These are phyloP conservation scores for Cryptophagus acutangulus DNA, from an alignment of 2,888 invertebrate species.

Conservation along the genomic window DNA sequence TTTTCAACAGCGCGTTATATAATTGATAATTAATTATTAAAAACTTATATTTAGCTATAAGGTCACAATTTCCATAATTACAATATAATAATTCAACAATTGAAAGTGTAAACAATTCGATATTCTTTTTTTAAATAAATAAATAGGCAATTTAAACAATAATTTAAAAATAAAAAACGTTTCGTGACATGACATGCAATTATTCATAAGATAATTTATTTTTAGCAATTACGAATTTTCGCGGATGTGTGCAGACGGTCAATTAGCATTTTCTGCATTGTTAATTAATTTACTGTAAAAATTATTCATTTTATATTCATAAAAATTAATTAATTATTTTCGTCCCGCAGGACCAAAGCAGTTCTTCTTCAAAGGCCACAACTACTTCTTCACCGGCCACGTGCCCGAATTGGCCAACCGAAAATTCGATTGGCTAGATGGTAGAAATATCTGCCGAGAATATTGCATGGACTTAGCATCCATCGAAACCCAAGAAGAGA, in stretches of 20 bases:
- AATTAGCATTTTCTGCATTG: too few species aligned
- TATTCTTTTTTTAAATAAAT: too few species aligned
- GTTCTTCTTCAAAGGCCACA: conserved; percentile 80
- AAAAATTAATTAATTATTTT: too few species aligned
- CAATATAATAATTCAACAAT: neutral
- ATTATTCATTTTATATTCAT: too few species aligned
- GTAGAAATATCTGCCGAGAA: conserved; percentile 84
- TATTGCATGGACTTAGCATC: conserved; percentile 92
- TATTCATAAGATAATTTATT: neutral
- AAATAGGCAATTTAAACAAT: too few species aligned
- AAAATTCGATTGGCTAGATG: conserved; percentile 87
- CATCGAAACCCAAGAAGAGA: conserved; percentile 84
- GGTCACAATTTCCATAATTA: conserved; percentile 1
- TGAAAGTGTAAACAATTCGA: neutral
- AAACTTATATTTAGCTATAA: too few species aligned
- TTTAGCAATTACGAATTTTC: neutral
- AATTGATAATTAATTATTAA: too few species aligned
- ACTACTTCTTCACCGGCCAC: conserved; percentile 84
- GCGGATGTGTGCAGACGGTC: too few species aligned
- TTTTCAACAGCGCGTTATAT: too few species aligned
- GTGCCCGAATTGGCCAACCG: conserved; percentile 71
- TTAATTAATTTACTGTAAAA: too few species aligned
- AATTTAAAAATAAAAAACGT: neutral
- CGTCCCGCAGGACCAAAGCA: conserved; percentile 78
- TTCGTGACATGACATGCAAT: conserved; percentile 1